phyloP scores from a whole-genome alignment of 37 sponge, comb jelly and placozoan genomes.

The Lycopodina hypogea region DNA sequence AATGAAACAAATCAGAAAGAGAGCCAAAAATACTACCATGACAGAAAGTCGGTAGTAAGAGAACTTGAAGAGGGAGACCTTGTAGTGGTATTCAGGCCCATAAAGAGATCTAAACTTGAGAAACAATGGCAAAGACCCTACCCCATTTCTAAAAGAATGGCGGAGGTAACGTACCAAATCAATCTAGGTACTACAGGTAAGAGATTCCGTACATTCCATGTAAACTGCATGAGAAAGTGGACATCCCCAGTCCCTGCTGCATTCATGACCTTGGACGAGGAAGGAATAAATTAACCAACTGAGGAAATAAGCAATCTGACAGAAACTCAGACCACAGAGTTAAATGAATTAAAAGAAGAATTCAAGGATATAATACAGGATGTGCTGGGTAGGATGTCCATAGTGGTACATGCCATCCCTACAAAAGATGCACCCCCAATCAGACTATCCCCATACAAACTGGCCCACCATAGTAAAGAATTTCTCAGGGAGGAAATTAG shows the following conservation, averaged over 20 bases:
- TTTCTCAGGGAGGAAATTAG: background rate
- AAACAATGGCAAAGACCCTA: no score
- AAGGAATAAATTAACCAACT: background rate
- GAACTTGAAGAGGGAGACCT: no score
- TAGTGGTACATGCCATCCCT: background rate
- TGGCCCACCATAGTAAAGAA: background rate
- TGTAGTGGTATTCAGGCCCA: no score
- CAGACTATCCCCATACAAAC: background rate
- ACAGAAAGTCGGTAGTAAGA: no score
- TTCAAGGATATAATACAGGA: background rate
- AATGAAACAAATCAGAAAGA: no score
- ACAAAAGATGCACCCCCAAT: background rate
- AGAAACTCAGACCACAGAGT: background rate
- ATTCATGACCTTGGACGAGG: background rate
- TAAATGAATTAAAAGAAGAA: background rate
- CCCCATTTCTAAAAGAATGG: no score
- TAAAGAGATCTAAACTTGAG: no score
- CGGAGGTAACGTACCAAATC: no score
- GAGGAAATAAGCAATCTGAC: background rate
- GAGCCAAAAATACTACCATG: no score
- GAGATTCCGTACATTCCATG: no score
- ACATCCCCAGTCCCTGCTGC: background rate
- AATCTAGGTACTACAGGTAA: no score
- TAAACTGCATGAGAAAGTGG: background rate
- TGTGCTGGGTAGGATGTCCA: background rate